phyloP scores from a whole-genome alignment of 2,888 invertebrate species.

The Alviniconcha strummeri region DNA sequence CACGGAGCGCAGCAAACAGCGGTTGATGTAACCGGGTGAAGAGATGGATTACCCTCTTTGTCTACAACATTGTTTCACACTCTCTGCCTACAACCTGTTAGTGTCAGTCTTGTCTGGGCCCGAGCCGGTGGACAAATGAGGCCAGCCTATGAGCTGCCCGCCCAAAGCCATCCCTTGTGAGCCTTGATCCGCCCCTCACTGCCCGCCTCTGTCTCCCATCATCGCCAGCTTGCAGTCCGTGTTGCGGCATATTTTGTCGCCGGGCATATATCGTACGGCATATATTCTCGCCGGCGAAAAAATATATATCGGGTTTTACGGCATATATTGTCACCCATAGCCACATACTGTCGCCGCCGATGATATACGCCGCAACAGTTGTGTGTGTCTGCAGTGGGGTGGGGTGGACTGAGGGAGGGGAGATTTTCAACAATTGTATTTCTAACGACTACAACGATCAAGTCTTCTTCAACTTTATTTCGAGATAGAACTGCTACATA shows the following conservation, averaged over 20 bases:
- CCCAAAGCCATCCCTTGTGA: background rate
- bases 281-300: too few relatives aligned
- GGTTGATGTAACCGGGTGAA: background rate
- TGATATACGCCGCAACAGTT: too few relatives aligned
- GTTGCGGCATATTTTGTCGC: background rate
- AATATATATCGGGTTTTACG: too few relatives aligned
- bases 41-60: conserved; percentile 8
- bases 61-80: conserved; percentile 18
- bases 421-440: too few relatives aligned
- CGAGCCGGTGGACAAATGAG: background rate
- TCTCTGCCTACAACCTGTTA: conserved; percentile 8
- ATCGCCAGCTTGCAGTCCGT: background rate
- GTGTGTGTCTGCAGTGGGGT: too few relatives aligned
- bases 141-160: background rate
- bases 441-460: too few relatives aligned
- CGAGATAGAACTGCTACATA: too few relatives aligned
- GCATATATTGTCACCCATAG: too few relatives aligned
- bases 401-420: too few relatives aligned
- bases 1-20: background rate
- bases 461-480: too few relatives aligned
- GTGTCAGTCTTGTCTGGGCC: background rate
- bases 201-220: background rate
- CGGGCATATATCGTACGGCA: too few relatives aligned
- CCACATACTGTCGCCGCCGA: too few relatives aligned
- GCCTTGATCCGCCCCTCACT: background rate